phyloP scores from a whole-genome alignment of 2,797 vertebrate species.

The Pelobates cultripes region DNA sequence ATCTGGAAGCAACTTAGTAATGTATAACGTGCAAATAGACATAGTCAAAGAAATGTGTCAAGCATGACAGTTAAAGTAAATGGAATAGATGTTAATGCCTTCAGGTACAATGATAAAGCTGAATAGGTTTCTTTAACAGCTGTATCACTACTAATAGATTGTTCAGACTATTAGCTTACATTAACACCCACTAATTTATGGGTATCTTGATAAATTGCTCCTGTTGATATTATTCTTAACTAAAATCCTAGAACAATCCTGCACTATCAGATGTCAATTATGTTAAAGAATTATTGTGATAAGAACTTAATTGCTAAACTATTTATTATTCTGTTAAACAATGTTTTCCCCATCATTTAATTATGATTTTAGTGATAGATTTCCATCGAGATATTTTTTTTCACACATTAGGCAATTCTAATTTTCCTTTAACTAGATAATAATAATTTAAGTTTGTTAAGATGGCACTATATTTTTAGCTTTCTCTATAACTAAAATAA shows the following conservation, averaged over 20 bases:
- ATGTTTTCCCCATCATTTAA: constrained; percentile 41
- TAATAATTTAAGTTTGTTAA: constrained; percentile 5
- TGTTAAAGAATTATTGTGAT: constrained; percentile 9
- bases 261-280: constrained; percentile 45
- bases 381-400: not conserved
- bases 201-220: constrained; percentile 30
- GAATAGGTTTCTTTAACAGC: constrained; percentile 14
- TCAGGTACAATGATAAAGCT: not conserved
- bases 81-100: not conserved
- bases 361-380: constrained; percentile 36
- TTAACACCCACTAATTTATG: constrained; percentile 38
- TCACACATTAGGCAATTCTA: not conserved
- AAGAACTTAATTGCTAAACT: constrained; percentile 43
- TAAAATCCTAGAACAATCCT: constrained; percentile 15
- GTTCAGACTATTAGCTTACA: constrained; percentile 14
- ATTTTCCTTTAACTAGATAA: constrained; percentile 3
- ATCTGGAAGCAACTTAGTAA: too few relatives aligned
- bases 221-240: constrained; percentile 13
- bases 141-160: constrained; percentile 1
- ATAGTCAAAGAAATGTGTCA: not conserved
- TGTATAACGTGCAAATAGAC: too few relatives aligned
- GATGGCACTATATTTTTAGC: not conserved
- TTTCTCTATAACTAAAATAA: not conserved
- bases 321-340: constrained; percentile 62
- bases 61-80: not conserved